These are phyloP conservation scores for Torymus aiolomorphi DNA, from an alignment of 2,888 invertebrate genomes.

Conservation along the genomic window DNA sequence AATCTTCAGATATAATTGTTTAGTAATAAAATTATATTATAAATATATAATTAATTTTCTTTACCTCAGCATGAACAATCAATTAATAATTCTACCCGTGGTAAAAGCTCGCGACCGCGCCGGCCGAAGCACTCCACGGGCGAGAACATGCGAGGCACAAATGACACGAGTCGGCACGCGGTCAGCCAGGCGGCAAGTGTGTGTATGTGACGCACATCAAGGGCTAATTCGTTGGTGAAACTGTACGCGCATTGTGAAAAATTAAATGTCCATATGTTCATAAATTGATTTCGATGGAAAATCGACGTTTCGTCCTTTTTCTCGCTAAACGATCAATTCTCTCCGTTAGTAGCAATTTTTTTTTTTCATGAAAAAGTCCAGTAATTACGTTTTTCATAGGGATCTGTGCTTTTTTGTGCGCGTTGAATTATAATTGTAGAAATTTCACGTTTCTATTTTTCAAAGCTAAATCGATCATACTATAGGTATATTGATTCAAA, in stretches of 20 bases:
- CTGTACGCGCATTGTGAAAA: neutral
- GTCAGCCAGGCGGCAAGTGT: constrained; percentile 31
- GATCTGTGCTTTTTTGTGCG: too few relatives aligned
- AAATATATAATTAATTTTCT: too few relatives aligned
- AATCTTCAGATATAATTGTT: too few relatives aligned
- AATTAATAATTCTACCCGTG: neutral
- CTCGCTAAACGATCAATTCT: constrained; percentile 28
- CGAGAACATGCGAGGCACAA: neutral
- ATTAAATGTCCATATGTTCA: too few relatives aligned
- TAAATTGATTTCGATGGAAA: neutral
- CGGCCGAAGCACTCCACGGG: constrained; percentile 13
- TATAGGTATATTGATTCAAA: too few relatives aligned
- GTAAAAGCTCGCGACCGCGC: neutral
- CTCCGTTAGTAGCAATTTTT: neutral
- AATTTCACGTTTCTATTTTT: too few relatives aligned
- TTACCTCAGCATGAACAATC: too few relatives aligned
- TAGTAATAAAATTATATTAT: too few relatives aligned
- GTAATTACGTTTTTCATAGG: too few relatives aligned
- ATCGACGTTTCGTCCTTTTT: constrained; percentile 23
- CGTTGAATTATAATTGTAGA: too few relatives aligned
- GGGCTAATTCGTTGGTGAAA: constrained; percentile 40
- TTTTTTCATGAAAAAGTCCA: too few relatives aligned
- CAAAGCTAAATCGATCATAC: too few relatives aligned
- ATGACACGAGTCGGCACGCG: constrained; percentile 44
- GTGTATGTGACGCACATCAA: constrained; percentile 32